Evolutionary conservation across 1,140 invertebrate genomes (phyloP), one percentile per base, ranked within the genome.

Genomic region (Centruroides sculpturatus): DNA sequence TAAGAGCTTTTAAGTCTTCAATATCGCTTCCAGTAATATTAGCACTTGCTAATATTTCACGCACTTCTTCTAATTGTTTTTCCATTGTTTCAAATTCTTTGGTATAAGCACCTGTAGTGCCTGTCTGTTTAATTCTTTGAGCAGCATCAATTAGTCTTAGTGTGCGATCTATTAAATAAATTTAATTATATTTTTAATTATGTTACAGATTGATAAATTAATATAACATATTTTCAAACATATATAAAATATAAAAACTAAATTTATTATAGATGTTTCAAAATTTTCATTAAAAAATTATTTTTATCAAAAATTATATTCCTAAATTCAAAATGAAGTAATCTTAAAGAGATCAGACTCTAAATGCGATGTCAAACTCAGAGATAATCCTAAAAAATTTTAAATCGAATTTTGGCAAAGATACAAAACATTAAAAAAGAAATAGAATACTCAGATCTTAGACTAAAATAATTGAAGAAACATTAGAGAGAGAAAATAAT

Each of bases 31-130:
- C 79, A 61, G 84, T 86, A 5, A 87, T 79, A 46, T 78, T 79
- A n/a, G 80, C 78, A 70, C 85, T 90, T 52, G 84, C 78, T n/a
- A 98, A 76, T 36, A 92, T 76, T 54, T 77, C 74, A 66, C 83
- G 79, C 2, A 97, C 83, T 69, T 89, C 83, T 49, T 85, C 78
- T 59, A 98, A 76, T 69, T 86, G 85, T 36, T 83, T 80, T 67
- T 93, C 85, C 83, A 98, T 91, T 65, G 83, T 81, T 66, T 89
- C 85, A 77, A 98, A 98, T 73, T 95, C 88, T 67, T 86, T 81
- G 4, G 90, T 90, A 69, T 97, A 98, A 0, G 92, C 92, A 52
- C 92, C 92, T 11, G 90, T 88, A 8, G 90, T 89, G 55, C 94
- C 93, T 60, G 89, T 86, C 66, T 89, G 83, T 71, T 93, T 92